Conservation (phyloP, 1,140 invertebrate species). For the Anastrepha ludens region DNA sequence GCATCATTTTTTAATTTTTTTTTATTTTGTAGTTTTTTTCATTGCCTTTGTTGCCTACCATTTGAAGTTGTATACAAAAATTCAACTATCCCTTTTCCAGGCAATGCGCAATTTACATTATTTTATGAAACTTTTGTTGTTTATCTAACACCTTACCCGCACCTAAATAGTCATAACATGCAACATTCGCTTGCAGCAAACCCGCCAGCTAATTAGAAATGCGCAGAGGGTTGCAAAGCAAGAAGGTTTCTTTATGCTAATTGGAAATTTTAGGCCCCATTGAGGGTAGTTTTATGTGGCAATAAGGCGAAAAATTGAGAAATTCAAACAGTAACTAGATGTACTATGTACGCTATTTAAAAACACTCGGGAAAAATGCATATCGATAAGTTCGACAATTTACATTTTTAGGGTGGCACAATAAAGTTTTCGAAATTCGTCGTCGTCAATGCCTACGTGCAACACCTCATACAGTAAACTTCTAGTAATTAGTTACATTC, state of each 20-base stretch:
- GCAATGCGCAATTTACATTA: background rate
- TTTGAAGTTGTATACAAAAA: background rate
- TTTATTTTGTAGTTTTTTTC: background rate
- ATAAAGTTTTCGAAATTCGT: background rate
- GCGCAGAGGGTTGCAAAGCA: slow-evolving; percentile 2
- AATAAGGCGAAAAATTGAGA: slow-evolving; percentile 7
- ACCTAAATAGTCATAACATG: background rate
- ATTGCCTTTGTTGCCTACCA: background rate
- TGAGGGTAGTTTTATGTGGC: slow-evolving; percentile 9
- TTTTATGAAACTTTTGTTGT: background rate
- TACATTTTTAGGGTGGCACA: background rate
- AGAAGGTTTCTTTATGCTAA: background rate
- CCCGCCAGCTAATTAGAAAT: background rate
- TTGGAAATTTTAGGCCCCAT: background rate
- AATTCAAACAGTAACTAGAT: background rate
- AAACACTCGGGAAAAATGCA: background rate
- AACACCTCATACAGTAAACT: background rate
- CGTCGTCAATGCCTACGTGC: background rate
- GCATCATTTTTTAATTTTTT: background rate
- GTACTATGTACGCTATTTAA: background rate
- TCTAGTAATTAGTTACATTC: slow-evolving; percentile 14
- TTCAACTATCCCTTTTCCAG: background rate
- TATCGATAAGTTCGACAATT: background rate
- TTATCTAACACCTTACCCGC: background rate
- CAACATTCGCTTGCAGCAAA: background rate